phyloP scores from a whole-genome alignment of 2,888 invertebrate species.

The Helobdella robusta region DNA sequence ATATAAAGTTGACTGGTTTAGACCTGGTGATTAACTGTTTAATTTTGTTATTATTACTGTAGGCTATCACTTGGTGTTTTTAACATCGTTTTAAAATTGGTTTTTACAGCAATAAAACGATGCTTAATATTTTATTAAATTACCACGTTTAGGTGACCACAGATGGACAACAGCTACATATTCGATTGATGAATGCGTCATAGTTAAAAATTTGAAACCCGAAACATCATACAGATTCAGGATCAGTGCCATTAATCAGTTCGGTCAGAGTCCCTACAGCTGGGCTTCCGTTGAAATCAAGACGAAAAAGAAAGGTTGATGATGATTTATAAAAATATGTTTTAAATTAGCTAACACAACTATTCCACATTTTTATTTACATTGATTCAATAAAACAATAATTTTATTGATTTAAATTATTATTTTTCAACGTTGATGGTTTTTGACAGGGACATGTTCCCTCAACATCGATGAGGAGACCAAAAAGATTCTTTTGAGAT shows the following conservation, averaged over 20 bases:
- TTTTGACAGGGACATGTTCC: constrained; percentile 30
- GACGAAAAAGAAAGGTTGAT: constrained; percentile 53
- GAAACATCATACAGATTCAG: constrained; percentile 78
- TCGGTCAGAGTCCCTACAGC: constrained; percentile 86
- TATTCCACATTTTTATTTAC: background rate
- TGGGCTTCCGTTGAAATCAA: constrained; percentile 67
- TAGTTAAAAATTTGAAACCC: constrained; percentile 68
- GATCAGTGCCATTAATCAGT: constrained; percentile 74
- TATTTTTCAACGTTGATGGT: too few relatives aligned
- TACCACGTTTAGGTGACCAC: constrained; percentile 54
- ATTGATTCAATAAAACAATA: too few relatives aligned
- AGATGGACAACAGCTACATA: constrained; percentile 77
- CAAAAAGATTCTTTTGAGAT: constrained; percentile 34
- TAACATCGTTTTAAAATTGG: background rate
- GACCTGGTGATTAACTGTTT: constrained; percentile 30
- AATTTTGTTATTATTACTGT: background rate
- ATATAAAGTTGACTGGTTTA: constrained; percentile 69
- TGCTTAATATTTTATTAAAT: constrained; percentile 10
- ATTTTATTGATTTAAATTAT: too few relatives aligned
- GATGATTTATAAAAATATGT: too few relatives aligned
- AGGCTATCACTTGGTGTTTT: background rate
- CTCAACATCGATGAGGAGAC: constrained; percentile 35
- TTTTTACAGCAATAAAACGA: background rate
- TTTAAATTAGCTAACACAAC: background rate
- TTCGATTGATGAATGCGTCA: constrained; percentile 84